phyloP scores from a whole-genome alignment of 2,797 vertebrate genomes.

The Pipistrellus pygmaeus region DNA sequence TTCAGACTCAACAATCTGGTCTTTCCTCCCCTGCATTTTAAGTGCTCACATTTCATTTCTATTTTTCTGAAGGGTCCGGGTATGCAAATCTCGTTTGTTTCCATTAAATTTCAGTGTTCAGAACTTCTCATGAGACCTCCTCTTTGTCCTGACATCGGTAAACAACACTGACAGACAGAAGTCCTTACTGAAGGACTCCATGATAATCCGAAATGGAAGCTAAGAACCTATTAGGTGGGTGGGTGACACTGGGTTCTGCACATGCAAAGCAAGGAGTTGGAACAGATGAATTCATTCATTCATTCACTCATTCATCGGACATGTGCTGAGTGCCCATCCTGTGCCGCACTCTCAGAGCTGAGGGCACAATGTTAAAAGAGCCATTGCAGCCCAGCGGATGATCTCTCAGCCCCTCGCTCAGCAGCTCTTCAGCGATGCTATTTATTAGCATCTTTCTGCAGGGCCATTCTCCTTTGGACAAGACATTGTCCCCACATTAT shows the following conservation, averaged over 20 bases:
- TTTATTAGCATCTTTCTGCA: not conserved
- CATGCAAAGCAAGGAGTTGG: constrained; percentile 1
- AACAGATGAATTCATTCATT: not conserved
- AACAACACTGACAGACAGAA: not conserved
- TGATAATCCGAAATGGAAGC: constrained; percentile 18
- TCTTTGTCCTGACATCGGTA: constrained; percentile 41
- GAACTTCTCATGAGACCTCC: not conserved
- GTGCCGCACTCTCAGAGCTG: constrained; percentile 13
- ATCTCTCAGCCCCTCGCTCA: not conserved
- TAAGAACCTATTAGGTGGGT: not conserved
- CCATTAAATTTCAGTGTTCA: not conserved
- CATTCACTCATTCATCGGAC: not conserved
- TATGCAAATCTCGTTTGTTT: not conserved
- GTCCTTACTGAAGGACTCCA: constrained; percentile 23
- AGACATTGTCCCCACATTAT: not conserved
- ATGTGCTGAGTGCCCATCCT: not conserved
- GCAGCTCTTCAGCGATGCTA: not conserved
- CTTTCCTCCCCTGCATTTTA: not conserved
- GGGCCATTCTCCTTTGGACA: not conserved
- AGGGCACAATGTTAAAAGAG: not conserved
- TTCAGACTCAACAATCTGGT: not conserved
- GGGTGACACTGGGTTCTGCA: not conserved
- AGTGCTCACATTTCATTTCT: constrained; percentile 19
- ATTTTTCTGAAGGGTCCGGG: not conserved
- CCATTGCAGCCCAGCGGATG: not conserved